These are phyloP conservation scores for Falco columbarius DNA, from an alignment of 2,797 vertebrate species.

Conservation along the genomic window DNA sequence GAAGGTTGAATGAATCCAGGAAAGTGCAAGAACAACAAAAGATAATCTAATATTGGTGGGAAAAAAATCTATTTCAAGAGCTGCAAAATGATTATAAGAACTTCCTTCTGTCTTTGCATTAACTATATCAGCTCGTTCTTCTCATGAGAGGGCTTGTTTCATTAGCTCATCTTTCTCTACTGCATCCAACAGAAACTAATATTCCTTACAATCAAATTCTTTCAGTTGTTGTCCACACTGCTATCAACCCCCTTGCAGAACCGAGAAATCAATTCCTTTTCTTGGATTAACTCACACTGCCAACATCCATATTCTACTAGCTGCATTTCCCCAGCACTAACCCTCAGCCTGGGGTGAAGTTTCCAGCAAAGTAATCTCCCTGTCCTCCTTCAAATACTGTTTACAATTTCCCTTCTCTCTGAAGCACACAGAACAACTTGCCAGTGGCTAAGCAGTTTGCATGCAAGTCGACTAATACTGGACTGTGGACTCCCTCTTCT, in stretches of 20 bases:
- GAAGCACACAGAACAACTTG: background rate
- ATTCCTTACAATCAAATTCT: background rate
- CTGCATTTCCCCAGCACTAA: background rate
- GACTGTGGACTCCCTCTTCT: slow-evolving; percentile 12
- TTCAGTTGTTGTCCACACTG: background rate
- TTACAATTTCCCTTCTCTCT: background rate
- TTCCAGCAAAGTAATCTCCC: background rate
- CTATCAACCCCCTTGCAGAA: background rate
- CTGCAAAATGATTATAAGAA: background rate
- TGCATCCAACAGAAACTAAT: background rate
- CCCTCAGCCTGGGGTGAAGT: background rate
- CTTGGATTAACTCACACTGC: background rate
- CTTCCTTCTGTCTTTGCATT: background rate
- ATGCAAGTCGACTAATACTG: background rate
- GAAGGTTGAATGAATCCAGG: background rate
- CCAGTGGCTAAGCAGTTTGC: background rate
- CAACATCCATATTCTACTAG: background rate
- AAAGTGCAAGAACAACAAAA: background rate
- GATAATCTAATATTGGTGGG: background rate
- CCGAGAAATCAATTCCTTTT: background rate
- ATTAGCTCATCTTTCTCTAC: background rate
- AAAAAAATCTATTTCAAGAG: background rate
- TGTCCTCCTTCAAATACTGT: background rate
- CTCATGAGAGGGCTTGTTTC: background rate
- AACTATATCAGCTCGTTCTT: background rate